These are phyloP conservation scores for Zoanthus gigantus DNA, from an alignment of 92 coral and sea anemone species.

Conservation along the genomic window DNA sequence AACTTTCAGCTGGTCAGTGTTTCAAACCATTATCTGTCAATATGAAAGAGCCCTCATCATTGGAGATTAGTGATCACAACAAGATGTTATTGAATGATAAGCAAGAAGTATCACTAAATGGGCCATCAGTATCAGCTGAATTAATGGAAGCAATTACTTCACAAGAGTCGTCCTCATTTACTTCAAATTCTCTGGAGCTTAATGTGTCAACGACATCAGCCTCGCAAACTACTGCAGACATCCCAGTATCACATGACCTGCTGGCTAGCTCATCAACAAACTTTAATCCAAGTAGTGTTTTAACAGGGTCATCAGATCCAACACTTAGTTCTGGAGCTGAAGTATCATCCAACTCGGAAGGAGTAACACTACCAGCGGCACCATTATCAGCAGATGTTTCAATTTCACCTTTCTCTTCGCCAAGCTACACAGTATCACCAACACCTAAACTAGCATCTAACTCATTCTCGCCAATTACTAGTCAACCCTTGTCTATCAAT, in stretches of 20 bases:
- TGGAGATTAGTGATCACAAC: slow-evolving; percentile 30
- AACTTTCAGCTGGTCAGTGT: not conserved
- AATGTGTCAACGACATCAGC: slow-evolving; percentile 34
- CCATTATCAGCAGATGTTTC: slow-evolving; percentile 58
- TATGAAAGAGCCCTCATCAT: slow-evolving; percentile 40
- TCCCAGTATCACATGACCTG: slow-evolving; percentile 34
- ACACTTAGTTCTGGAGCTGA: slow-evolving; percentile 74
- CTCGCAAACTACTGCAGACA: slow-evolving; percentile 22
- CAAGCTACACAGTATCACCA: slow-evolving; percentile 83
- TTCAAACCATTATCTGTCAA: slow-evolving; percentile 32
- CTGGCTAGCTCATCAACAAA: not conserved
- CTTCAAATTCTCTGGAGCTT: slow-evolving; percentile 32
- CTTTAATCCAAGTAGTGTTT: slow-evolving; percentile 43
- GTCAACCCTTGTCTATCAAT: slow-evolving; percentile 91
- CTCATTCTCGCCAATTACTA: slow-evolving; percentile 74
- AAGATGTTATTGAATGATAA: slow-evolving; percentile 22
- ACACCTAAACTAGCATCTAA: slow-evolving; percentile 68
- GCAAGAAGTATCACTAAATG: slow-evolving; percentile 30
- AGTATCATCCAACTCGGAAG: slow-evolving; percentile 46
- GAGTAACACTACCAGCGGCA: slow-evolving; percentile 40
- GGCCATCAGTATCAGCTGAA: slow-evolving; percentile 21
- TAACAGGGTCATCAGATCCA: slow-evolving; percentile 74
- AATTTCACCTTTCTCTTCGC: slow-evolving; percentile 72
- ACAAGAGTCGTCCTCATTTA: slow-evolving; percentile 28
- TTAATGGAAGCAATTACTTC: slow-evolving; percentile 28